These are phyloP conservation scores for Phyllotreta cruciferae DNA, from an alignment of 2,888 invertebrate species.

Conservation along the genomic window DNA sequence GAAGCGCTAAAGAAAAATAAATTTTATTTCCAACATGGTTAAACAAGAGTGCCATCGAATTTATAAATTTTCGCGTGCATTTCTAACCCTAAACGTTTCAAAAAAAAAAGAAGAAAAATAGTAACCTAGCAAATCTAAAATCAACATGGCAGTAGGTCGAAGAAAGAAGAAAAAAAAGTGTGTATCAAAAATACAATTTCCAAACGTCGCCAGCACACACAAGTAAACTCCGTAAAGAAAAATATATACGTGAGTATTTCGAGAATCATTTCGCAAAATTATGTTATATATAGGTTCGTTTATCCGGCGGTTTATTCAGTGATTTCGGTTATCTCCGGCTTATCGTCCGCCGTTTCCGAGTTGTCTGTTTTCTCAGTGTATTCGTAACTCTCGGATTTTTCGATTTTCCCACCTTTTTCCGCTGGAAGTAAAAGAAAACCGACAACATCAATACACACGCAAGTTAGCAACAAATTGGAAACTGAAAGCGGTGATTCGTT, in stretches of 20 bases:
- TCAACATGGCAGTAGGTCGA: slow-evolving; percentile 32
- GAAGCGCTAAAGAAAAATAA: no score
- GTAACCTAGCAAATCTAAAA: no score
- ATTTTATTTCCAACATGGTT: no score
- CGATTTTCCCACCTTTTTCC: slow-evolving; percentile 17
- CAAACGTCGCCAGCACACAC: slow-evolving; percentile 30
- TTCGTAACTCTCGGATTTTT: slow-evolving; percentile 20
- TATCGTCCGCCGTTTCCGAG: slow-evolving; percentile 50
- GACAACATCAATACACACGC: slow-evolving; percentile 54
- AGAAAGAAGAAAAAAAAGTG: slow-evolving; percentile 4
- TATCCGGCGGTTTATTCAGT: slow-evolving; percentile 53
- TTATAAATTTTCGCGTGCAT: no score
- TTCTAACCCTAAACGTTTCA: no score
- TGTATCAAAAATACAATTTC: slow-evolving; percentile 24
- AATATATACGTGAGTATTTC: no score
- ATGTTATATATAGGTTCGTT: slow-evolving; percentile 31
- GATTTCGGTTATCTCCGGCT: slow-evolving; percentile 55
- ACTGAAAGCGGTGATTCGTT: background rate
- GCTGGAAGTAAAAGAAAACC: slow-evolving; percentile 56
- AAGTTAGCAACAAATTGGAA: slow-evolving; percentile 41
- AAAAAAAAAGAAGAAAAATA: no score
- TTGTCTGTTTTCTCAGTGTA: slow-evolving; percentile 42
- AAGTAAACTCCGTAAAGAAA: slow-evolving; percentile 11
- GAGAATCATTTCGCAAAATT: slow-evolving; percentile 31
- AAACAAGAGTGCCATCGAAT: no score